These are phyloP conservation scores for Catagonus wagneri DNA, from an alignment of 2,113 vertebrate genomes.

Conservation along the genomic window DNA sequence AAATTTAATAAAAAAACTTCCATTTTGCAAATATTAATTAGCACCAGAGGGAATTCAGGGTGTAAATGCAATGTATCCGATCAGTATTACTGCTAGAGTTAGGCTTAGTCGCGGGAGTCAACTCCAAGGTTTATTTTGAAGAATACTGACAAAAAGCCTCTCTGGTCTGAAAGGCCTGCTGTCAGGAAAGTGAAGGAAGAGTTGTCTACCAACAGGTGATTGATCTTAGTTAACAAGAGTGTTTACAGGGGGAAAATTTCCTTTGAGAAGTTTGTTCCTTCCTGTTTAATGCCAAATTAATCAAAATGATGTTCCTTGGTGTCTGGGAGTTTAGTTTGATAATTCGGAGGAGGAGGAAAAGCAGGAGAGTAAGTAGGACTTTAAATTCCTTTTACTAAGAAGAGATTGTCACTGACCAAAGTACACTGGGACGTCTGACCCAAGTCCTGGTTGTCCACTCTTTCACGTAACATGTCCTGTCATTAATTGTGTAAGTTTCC, in stretches of 20 bases:
- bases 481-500: slow-evolving; percentile 1
- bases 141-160: not conserved
- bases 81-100: not conserved
- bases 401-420: not conserved
- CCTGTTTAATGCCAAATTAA: not conserved
- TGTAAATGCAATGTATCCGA: not conserved
- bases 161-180: not conserved
- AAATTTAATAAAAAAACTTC: not conserved
- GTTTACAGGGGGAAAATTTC: not conserved
- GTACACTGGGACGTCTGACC: not conserved
- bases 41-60: not conserved
- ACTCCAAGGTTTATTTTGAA: not conserved
- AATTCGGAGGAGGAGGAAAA: not conserved
- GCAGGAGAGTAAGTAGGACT: not conserved
- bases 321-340: not conserved
- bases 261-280: not conserved
- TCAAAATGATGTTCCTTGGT: slow-evolving; percentile 6
- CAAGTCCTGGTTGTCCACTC: not conserved
- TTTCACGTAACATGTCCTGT: not conserved
- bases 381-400: not conserved
- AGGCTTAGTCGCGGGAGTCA: not conserved
- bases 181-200: not conserved
- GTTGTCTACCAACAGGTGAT: not conserved
- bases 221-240: slow-evolving; percentile 2
- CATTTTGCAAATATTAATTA: slow-evolving; percentile 36